Evolutionary conservation across 2,113 vertebrate genomes (phyloP), one percentile per base, ranked within the genome.

Genomic region (Xenopus borealis): DNA sequence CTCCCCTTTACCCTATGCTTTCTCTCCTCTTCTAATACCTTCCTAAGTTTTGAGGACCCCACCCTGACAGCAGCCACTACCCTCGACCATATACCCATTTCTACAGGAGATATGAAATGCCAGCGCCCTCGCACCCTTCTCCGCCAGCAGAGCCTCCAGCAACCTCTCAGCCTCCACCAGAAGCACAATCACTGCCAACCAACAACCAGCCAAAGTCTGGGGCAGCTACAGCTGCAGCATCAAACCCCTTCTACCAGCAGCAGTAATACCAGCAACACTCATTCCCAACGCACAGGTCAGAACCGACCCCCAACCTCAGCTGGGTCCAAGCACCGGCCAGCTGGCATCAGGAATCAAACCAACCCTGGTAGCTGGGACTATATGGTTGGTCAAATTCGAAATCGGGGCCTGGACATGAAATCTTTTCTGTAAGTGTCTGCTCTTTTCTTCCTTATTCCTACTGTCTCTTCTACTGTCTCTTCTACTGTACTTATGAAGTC

Each of bases 331-430:
- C 85, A 90, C 78, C 91, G 89, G 80, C 89, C 90, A 40, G 92
- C 90, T 18, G 93, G 91, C 33, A 92, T 92, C 80, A 91, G 88
- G 83, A 89, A 90, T 72, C 89, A 89, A 69, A 93, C 88, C 83
- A 95, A 90, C 81, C 94, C 97, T 0, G 96, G 97, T 86, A 98
- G 96, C 92, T 98, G 95, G 96, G 97, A 99, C 90, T 94, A 97
- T 85, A 91, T 98, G 93, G 96, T 97, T 95, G 95, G 96, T 86
- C 95, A 99, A 89, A 96, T 99, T 84, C 93, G 92, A 85, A 97
- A 93, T 86, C 94, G 94, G 12, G 97, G 97, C 91, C 91, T 98
- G 91, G 97, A 99, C 82, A 95, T 97, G 91, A 98, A 96, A 87
- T 98, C 97, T 84, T 99, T 99, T 86, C 91, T 99, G 97, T 99